Evolutionary conservation across 1,140 invertebrate genomes (phyloP).

Genomic region (Orchesella cincta): DNA sequence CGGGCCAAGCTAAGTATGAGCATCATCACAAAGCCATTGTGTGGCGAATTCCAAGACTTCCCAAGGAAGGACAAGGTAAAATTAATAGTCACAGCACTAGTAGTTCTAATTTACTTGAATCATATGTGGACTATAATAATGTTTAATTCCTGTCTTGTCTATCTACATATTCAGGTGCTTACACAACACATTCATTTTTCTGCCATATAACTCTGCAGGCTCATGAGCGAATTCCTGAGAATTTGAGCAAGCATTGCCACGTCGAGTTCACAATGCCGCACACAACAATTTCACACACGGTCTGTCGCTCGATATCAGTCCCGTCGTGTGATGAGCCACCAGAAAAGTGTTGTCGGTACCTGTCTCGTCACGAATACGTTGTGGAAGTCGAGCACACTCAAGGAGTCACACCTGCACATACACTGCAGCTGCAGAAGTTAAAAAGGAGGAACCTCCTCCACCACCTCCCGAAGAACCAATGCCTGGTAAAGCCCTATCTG

Average conservation of each 20-base stretch:
- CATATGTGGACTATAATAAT: neutral
- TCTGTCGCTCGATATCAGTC: conserved; percentile 90
- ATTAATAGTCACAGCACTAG: neutral
- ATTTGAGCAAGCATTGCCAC: conserved; percentile 80
- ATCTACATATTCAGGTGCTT: conserved; percentile 74
- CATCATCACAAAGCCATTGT: conserved; percentile 96
- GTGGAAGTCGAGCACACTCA: conserved; percentile 48
- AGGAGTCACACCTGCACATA: conserved; percentile 46
- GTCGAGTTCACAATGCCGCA: conserved; percentile 99
- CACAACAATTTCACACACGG: conserved; percentile 94
- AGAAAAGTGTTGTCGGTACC: conserved; percentile 96
- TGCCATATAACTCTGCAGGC: conserved; percentile 91
- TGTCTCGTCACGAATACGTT: conserved; percentile 92
- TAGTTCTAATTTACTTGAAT: neutral
- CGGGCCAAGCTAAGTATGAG: conserved; percentile 98
- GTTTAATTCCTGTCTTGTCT: neutral
- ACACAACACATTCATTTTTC: conserved; percentile 91
- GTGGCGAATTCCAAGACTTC: conserved; percentile 93
- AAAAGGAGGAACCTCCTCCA: conserved; percentile 27
- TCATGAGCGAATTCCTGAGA: conserved; percentile 95
- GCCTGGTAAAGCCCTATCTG: conserved; percentile 36
- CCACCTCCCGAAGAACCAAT: conserved; percentile 12
- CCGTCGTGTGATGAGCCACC: conserved; percentile 88
- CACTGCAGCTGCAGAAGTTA: conserved; percentile 43
- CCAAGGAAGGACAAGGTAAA: conserved; percentile 94